These are phyloP conservation scores for Branchinecta lynchi DNA, from an alignment of 1,140 invertebrate species.

Conservation along the genomic window DNA sequence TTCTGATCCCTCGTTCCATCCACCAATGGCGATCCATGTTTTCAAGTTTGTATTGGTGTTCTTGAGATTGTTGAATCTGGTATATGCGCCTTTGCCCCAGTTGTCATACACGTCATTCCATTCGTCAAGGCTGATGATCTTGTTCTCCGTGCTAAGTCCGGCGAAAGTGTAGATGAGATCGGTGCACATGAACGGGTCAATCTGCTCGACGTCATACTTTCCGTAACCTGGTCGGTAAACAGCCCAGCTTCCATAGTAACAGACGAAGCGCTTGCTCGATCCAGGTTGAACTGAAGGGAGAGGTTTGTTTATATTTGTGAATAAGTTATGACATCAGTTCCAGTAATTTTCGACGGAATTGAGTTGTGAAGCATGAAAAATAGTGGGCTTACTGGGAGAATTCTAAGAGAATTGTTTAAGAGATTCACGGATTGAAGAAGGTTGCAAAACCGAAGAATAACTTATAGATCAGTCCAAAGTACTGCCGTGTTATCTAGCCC, in stretches of 20 bases:
- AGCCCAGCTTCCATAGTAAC: slow-evolving; percentile 58
- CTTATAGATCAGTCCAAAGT: too few relatives aligned
- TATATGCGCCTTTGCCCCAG: slow-evolving; percentile 37
- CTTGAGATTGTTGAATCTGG: slow-evolving; percentile 43
- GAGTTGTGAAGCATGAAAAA: too few relatives aligned
- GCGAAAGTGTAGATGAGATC: slow-evolving; percentile 56
- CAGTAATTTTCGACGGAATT: too few relatives aligned
- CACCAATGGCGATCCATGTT: slow-evolving; percentile 52
- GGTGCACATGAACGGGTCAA: slow-evolving; percentile 52
- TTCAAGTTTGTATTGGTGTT: slow-evolving; percentile 45
- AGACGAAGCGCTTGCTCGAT: slow-evolving; percentile 39
- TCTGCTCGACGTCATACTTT: slow-evolving; percentile 44
- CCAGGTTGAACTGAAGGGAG: not conserved
- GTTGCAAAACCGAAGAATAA: too few relatives aligned
- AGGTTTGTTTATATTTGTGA: not conserved
- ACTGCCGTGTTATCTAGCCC: too few relatives aligned
- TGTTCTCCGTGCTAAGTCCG: slow-evolving; percentile 31
- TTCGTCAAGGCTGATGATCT: slow-evolving; percentile 40
- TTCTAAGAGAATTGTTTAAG: too few relatives aligned
- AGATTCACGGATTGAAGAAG: too few relatives aligned
- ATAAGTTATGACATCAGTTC: not conserved
- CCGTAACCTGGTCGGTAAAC: slow-evolving; percentile 46
- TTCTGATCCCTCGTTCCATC: slow-evolving; percentile 55
- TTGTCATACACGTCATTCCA: slow-evolving; percentile 43
- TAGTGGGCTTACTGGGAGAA: too few relatives aligned